A percentile compares a stretch with the other conserved stretches of the same genome.
phyloP scores from a whole-genome alignment of 2,797 vertebrate species.

The Anolis apletophallus region DNA sequence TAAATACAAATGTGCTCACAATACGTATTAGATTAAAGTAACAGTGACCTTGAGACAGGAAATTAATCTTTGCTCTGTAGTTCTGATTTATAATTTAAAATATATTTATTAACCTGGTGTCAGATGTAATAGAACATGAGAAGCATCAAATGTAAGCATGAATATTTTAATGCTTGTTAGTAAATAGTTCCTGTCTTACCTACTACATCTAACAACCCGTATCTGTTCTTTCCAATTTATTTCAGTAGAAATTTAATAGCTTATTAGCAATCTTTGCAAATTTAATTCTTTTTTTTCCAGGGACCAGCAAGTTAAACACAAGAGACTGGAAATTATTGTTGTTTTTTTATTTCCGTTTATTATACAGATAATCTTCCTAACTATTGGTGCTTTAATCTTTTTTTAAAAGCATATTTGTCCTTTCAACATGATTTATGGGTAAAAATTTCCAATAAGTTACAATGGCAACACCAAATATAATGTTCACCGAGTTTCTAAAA shows the following conservation, averaged over 20 bases:
- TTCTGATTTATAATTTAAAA: constrained; percentile 12
- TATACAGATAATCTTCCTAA: background rate
- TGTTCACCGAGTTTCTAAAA: background rate
- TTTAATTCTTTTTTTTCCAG: background rate
- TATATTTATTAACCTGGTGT: background rate
- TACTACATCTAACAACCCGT: background rate
- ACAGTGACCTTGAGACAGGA: background rate
- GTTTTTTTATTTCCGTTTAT: background rate
- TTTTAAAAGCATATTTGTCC: background rate
- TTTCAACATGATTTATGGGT: background rate
- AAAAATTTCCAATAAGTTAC: background rate
- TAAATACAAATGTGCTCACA: background rate
- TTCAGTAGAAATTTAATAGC: background rate
- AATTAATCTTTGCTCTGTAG: background rate
- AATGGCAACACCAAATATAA: background rate
- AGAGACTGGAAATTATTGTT: background rate
- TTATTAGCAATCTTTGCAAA: background rate
- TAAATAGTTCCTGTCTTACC: background rate
- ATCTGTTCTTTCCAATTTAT: background rate
- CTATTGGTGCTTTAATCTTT: background rate
- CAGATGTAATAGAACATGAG: background rate
- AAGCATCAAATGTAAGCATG: background rate
- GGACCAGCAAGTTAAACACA: background rate
- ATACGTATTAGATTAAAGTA: background rate
- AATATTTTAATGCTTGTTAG: background rate